Percentiles rank a stretch among this genome's conserved stretches.
Conservation (phyloP, 2,888 invertebrate species). For the Beris chalybata region DNA sequence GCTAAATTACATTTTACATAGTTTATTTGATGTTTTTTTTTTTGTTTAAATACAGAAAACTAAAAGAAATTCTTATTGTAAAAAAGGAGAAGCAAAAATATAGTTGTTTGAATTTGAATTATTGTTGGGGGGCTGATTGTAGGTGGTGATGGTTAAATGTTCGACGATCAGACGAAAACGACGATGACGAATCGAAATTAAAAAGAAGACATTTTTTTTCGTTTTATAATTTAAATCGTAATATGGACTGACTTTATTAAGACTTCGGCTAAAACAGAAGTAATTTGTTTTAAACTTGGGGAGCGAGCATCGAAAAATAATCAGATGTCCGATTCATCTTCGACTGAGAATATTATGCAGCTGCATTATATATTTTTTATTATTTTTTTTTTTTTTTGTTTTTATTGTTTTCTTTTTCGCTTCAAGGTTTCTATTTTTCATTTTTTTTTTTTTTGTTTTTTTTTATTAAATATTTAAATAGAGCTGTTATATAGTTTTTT, state of each 20-base stretch:
- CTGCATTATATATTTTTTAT: constrained; percentile 41
- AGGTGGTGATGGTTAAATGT: too few species aligned
- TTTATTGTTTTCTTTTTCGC: constrained; percentile 40
- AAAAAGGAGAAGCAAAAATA: constrained; percentile 12
- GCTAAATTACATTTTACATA: constrained; percentile 22
- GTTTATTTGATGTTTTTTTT: constrained; percentile 20
- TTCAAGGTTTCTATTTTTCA: constrained; percentile 39
- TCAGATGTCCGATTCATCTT: constrained; percentile 24
- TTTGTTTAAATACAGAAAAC: constrained; percentile 12
- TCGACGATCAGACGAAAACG: too few species aligned
- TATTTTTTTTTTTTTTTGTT: constrained; percentile 39
- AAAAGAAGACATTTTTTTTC: too few species aligned
- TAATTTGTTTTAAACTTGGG: constrained; percentile 21
- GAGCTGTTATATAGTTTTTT: constrained; percentile 23
- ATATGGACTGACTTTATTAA: constrained; percentile 19
- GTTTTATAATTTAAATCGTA: too few species aligned
- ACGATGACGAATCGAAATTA: too few species aligned
- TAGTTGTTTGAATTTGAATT: too few species aligned
- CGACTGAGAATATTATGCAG: constrained; percentile 41
- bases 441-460: constrained; percentile 32
- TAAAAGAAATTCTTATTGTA: constrained; percentile 18
- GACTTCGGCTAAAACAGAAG: constrained; percentile 17
- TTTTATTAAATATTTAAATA: constrained; percentile 31
- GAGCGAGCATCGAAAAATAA: constrained; percentile 25
- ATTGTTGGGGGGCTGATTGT: too few species aligned